Evolutionary conservation across 2,797 vertebrate genomes (phyloP).

Genomic region (Scolopax bukidnonensis): DNA sequence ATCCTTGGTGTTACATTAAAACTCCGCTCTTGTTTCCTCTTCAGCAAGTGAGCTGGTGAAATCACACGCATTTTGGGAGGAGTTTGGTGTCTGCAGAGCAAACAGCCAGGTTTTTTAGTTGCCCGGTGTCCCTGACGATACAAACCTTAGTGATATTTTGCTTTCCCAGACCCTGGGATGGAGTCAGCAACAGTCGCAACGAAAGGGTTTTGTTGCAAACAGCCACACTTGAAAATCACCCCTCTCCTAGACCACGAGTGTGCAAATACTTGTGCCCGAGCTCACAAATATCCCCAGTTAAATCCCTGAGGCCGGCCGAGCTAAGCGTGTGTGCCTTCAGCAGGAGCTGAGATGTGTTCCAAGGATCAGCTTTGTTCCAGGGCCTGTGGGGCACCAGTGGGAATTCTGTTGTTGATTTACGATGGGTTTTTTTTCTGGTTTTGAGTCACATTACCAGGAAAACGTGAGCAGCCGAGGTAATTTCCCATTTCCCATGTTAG

Average conservation of each 20-base stretch:
- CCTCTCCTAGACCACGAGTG: fast-evolving
- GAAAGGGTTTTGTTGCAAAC: background rate
- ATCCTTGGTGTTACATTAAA: background rate
- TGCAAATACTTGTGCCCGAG: background rate
- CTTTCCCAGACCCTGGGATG: background rate
- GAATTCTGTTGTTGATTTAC: background rate
- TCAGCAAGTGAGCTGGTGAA: background rate
- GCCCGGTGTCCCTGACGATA: background rate
- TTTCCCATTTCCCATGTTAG: background rate
- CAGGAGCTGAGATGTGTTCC: background rate
- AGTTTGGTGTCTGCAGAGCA: background rate
- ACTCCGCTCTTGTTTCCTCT: background rate
- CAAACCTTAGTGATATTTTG: background rate
- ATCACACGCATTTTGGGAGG: background rate
- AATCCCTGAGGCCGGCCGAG: background rate
- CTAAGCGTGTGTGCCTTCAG: background rate
- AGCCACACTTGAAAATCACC: background rate
- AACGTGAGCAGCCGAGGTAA: background rate
- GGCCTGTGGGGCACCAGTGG: background rate
- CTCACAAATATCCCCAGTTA: background rate
- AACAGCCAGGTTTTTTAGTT: background rate
- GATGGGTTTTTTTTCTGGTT: background rate
- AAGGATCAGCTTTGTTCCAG: background rate
- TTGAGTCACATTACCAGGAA: background rate
- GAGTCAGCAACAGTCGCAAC: background rate